Percentiles rank a stretch among this genome's conserved stretches.
Conservation (phyloP, 2,888 invertebrate species). For the Netelia fuscicornis region DNA sequence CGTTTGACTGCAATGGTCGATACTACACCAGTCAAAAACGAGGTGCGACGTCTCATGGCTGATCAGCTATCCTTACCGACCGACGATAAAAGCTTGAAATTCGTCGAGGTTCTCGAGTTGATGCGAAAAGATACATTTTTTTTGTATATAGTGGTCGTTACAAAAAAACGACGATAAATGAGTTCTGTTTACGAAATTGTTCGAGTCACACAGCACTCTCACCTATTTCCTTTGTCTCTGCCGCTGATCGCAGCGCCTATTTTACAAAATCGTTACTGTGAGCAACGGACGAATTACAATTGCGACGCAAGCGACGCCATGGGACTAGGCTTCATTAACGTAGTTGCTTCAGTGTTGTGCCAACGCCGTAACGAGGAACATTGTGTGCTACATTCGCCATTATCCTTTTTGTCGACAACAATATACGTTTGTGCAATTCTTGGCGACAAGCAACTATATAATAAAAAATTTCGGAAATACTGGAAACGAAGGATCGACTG, state of each 20-base stretch:
- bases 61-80: no score
- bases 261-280: conserved; percentile 67
- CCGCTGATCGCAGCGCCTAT: conserved; percentile 46
- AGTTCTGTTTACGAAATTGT: background rate
- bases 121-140: no score
- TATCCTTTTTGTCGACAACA: conserved; percentile 11
- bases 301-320: conserved; percentile 63
- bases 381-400: background rate
- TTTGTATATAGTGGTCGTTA: no score
- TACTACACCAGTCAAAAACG: no score
- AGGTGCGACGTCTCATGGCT: no score
- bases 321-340: conserved; percentile 53
- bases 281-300: conserved; percentile 36
- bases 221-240: conserved; percentile 17
- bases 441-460: background rate
- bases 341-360: conserved; percentile 59
- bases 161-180: background rate
- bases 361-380: conserved; percentile 47
- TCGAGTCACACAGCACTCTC: background rate
- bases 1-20: no score
- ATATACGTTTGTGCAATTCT: background rate
- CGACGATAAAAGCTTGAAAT: no score
- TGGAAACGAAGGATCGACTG: background rate
- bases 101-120: no score
- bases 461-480: background rate